Percentiles rank a stretch among this genome's conserved stretches.
These are phyloP conservation scores for Bombycilla garrulus DNA, from an alignment of 2,113 vertebrate genomes.

Conservation along the genomic window DNA sequence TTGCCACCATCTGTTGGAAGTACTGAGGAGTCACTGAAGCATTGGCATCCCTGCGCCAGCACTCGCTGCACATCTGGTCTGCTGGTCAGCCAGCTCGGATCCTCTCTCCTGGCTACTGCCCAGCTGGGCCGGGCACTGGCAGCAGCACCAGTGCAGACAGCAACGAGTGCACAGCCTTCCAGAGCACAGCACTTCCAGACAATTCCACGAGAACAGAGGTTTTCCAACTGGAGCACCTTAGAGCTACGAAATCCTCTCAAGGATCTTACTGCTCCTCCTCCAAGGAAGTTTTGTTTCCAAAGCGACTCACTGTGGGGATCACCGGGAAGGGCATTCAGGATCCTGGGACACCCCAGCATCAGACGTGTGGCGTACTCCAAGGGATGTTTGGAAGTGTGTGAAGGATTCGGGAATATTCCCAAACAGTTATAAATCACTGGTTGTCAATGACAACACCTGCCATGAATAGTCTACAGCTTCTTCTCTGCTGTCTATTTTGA, in stretches of 20 bases:
- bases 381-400: background rate
- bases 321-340: background rate
- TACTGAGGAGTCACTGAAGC: conserved; percentile 55
- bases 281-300: background rate
- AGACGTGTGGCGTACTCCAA: background rate
- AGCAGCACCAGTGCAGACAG: conserved; percentile 13
- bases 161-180: background rate
- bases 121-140: conserved; percentile 47
- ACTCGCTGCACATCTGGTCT: conserved; percentile 60
- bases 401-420: background rate
- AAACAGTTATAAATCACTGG: conserved; percentile 28
- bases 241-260: background rate
- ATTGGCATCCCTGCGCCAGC: conserved; percentile 48
- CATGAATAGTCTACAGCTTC: conserved; percentile 44
- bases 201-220: background rate
- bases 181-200: background rate
- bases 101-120: conserved; percentile 51
- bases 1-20: conserved; percentile 64
- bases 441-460: conserved; percentile 61
- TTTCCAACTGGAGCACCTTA: background rate
- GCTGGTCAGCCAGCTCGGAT: conserved; percentile 59
- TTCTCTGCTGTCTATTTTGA: conserved; percentile 44
- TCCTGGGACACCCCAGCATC: background rate
- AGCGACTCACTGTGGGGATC: background rate
- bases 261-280: background rate